Evolutionary conservation across 2,888 invertebrate species (phyloP), one percentile per base, ranked within the genome.

Genomic region (Drosophila gaucha): DNA sequence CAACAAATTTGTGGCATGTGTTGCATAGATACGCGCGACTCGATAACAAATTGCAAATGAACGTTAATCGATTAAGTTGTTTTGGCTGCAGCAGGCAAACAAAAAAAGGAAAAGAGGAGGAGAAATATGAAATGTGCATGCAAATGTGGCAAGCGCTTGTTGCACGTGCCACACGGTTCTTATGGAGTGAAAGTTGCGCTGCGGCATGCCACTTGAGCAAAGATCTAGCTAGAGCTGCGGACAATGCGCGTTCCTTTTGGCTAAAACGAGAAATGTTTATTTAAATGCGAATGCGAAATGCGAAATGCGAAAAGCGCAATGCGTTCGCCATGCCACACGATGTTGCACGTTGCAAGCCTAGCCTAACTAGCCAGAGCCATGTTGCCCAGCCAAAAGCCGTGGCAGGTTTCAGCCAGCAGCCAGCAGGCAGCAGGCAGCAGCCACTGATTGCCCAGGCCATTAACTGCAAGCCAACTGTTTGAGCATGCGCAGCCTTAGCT

Each of bases 41-140:
- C 67, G 72, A 76, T 84, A 77, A 86, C 86, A 84, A 84, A 84
- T 83, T 84, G 72, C 83, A 84, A 84, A 84, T 84, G 83, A 86
- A 84, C 86, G 79, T 75, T 75, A 86, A 86, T 84, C 84, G 84
- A 84, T 84, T 84, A 82, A 84, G 84, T 86, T 84, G 86, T 84
- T 85, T 63, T n/a, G 18, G 66, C 54, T 9, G n/a, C n/a, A n/a
- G n/a, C n/a, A n/a, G n/a, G n/a, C n/a, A n/a, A n/a, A n/a, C n/a
- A n/a, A n/a, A n/a, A n/a, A n/a, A n/a, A n/a, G n/a, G n/a, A n/a
- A n/a, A n/a, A n/a, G n/a, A n/a, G n/a, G n/a, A n/a, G n/a, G 28
- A 51, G 22, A 85, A 82, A 85, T 82, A 85, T 82, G 80, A 82
- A 82, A 85, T 85, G 72, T 51, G 74, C 79, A 82, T 82, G 86